Evolutionary conservation across 2,888 invertebrate species (phyloP).

Genomic region (Epistrophella euchroma): DNA sequence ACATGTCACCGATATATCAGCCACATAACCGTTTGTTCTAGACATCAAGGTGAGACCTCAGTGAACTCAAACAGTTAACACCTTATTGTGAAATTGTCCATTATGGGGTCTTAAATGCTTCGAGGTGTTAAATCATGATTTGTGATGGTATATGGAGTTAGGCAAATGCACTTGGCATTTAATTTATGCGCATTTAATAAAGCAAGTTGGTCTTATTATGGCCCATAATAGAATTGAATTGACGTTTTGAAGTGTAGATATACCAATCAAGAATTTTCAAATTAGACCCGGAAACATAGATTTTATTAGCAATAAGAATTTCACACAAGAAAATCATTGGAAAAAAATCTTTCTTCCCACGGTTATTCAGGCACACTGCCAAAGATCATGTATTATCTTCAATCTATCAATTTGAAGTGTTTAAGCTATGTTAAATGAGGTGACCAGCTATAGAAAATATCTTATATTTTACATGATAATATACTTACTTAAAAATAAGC

Average conservation of each 20-base stretch:
- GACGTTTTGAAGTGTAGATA: neutral
- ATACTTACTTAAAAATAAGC: too few species aligned
- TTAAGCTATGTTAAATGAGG: neutral
- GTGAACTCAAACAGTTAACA: slow-evolving; percentile 59
- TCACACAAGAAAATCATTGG: slow-evolving; percentile 17
- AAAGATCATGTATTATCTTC: slow-evolving; percentile 54
- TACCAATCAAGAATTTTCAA: neutral
- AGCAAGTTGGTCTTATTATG: slow-evolving; percentile 18
- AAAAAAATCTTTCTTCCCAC: slow-evolving; percentile 37
- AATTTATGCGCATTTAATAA: slow-evolving; percentile 24
- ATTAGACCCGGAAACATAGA: slow-evolving; percentile 50
- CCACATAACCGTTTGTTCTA: neutral
- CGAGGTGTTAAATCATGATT: slow-evolving; percentile 44
- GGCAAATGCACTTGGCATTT: slow-evolving; percentile 37
- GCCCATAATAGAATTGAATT: neutral
- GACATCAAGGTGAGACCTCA: neutral
- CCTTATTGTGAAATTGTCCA: slow-evolving; percentile 54
- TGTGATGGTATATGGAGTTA: neutral
- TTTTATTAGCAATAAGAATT: slow-evolving; percentile 52
- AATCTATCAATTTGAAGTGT: slow-evolving; percentile 41
- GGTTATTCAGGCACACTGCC: slow-evolving; percentile 39
- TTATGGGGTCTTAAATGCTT: slow-evolving; percentile 51
- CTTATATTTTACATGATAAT: too few species aligned
- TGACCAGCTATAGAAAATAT: neutral
- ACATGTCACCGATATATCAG: slow-evolving; percentile 60